Conservation (phyloP, 2,113 vertebrate species). For the Rhea americana region DNA sequence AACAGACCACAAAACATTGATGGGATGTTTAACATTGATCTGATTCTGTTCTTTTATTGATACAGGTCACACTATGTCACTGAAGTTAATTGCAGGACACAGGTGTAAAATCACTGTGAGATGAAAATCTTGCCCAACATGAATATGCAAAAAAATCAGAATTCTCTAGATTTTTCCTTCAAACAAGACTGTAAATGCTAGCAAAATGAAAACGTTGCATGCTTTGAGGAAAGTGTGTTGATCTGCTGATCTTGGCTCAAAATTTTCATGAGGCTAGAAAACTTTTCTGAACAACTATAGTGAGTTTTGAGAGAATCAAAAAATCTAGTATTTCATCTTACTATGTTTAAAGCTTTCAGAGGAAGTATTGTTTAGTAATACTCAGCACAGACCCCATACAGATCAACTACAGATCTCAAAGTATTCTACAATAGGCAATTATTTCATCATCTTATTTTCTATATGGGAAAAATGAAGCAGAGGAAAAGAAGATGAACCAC, state of each 20-base stretch:
- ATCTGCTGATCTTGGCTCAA: not conserved
- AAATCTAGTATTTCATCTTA: not conserved
- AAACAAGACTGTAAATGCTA: not conserved
- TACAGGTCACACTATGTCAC: accelerated
- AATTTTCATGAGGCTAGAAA: not conserved
- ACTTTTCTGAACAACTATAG: not conserved
- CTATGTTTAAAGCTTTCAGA: not conserved
- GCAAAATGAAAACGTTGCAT: not conserved
- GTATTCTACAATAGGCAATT: not conserved
- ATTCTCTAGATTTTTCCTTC: not conserved
- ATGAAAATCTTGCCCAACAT: not conserved
- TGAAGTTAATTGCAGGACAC: not conserved
- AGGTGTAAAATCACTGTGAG: not conserved
- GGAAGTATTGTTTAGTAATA: not conserved
- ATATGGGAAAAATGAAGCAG: not conserved
- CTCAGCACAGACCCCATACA: not conserved
- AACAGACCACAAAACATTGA: not conserved
- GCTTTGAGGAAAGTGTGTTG: not conserved
- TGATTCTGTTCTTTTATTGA: not conserved
- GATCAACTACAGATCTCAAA: not conserved
- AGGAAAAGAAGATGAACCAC: not conserved
- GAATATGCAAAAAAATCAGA: not conserved
- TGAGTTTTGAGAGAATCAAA: not conserved
- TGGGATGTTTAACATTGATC: not conserved
- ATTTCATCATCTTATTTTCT: not conserved